Percentiles rank a stretch among this genome's conserved stretches.
These are phyloP conservation scores for Meloidogyne chitwoodi DNA, from an alignment of 1,140 invertebrate species.

Conservation along the genomic window DNA sequence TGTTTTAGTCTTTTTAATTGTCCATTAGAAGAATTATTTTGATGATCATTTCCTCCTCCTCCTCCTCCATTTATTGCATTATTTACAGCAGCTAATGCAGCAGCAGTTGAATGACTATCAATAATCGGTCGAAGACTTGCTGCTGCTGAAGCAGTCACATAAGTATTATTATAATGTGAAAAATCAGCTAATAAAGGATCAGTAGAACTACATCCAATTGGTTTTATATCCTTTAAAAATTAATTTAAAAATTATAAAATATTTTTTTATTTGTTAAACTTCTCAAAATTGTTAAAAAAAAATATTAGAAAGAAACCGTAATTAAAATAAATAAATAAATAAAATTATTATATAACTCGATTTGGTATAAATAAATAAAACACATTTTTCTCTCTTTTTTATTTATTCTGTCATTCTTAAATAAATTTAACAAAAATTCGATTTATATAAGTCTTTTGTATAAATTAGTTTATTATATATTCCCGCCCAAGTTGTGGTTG, in stretches of 20 bases:
- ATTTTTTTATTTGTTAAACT: too few species aligned
- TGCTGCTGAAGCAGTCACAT: slow-evolving; percentile 13
- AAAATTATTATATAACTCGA: background rate
- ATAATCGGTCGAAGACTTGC: slow-evolving; percentile 24
- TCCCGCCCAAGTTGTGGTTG: background rate
- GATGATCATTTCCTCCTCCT: background rate
- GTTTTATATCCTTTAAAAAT: slow-evolving; percentile 15
- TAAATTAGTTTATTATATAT: slow-evolving; percentile 13
- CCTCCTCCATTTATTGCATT: background rate
- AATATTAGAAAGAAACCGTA: too few species aligned
- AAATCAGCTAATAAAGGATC: slow-evolving; percentile 19
- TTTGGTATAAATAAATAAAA: background rate
- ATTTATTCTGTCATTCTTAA: background rate
- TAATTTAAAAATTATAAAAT: too few species aligned
- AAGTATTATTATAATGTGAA: slow-evolving; percentile 13
- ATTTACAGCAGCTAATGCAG: background rate
- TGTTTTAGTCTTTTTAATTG: background rate
- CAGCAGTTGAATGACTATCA: slow-evolving; percentile 15
- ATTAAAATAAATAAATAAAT: background rate
- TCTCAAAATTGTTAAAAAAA: too few species aligned
- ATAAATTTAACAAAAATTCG: slow-evolving; percentile 11
- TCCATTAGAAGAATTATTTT: background rate
- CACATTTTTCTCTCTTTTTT: background rate
- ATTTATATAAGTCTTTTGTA: slow-evolving; percentile 27
- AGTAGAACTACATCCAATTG: background rate